phyloP scores from a whole-genome alignment of 2,888 invertebrate species.

The Gortyna flavago region DNA sequence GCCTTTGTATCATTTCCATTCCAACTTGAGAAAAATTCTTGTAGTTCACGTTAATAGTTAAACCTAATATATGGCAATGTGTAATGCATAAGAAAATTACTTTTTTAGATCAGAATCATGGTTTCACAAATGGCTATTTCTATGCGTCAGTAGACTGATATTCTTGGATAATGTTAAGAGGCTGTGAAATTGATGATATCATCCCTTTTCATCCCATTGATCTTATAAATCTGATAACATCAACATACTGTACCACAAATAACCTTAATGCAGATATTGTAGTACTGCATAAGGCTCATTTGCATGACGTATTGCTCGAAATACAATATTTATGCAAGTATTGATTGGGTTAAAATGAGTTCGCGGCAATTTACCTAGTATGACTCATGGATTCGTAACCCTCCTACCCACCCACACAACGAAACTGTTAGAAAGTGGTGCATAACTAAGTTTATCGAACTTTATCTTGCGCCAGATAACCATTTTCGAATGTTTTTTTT shows the following conservation, averaged over 20 bases:
- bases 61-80: too few relatives aligned
- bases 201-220: background rate
- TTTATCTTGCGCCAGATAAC: background rate
- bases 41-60: background rate
- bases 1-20: background rate
- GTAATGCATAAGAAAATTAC: background rate
- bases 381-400: constrained; percentile 22
- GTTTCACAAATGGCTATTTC: background rate
- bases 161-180: background rate
- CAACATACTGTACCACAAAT: background rate
- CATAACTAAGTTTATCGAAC: constrained; percentile 20
- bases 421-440: constrained; percentile 16
- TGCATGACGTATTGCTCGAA: background rate
- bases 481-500: background rate
- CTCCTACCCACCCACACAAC: constrained; percentile 2
- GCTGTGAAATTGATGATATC: background rate
- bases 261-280: background rate
- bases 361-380: constrained; percentile 1
- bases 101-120: background rate
- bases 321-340: constrained; percentile 24
- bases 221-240: background rate
- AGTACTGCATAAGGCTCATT: background rate
- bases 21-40: background rate
- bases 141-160: background rate
- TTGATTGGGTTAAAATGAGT: constrained; percentile 32